Evolutionary conservation across 37 sponge, comb jelly and placozoan species (phyloP), one percentile per base, ranked within the genome.

Genomic region (Haliclona indistincta): DNA sequence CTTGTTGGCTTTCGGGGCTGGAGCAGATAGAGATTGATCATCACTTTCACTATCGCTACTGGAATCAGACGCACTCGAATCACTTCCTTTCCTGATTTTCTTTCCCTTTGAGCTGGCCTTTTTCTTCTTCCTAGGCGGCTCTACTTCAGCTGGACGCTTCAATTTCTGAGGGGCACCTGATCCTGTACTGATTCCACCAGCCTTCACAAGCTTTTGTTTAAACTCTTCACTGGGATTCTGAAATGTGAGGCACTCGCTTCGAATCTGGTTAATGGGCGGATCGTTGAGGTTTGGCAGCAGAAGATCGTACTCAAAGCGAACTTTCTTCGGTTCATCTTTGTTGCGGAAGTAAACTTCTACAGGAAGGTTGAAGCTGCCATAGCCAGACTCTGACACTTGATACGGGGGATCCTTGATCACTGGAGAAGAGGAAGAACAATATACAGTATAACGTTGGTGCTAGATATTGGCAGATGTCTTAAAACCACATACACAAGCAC

Each of bases 201-300:
- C 90, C 47, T 84, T 81, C 23, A 96, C 28, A 43, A 96, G 84
- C 52, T 88, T 83, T 43, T 87, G 71, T 43, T 81, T 68, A 38
- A 98, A 98, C 62, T 95, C 96, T 29, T 89, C 83, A 64, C 88
- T 89, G n/a, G 99, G 99, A 39, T 91, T 94, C 52, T 91, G 93
- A 63, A 97, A 97, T 0, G 98, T 97, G 47, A 97, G 95, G 43
- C 93, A 94, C 54, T 97, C 98, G 34, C 89, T 90, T 33, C 98
- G 73, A 37, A 85, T 80, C 60, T 91, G 84, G 66, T 86, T 93
- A 54, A 97, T 97, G 38, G 98, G 93, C 8, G 95, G 95, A 54
- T 93, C 92, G 29, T 89, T 88, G 15, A 86, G 78, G 43, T 90
- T 90, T 1, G 98, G 98, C 29, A 97, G 67, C 26, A 91, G 74